Conservation (phyloP, 2,888 invertebrate genomes). For the Conops quadrifasciatus region DNA sequence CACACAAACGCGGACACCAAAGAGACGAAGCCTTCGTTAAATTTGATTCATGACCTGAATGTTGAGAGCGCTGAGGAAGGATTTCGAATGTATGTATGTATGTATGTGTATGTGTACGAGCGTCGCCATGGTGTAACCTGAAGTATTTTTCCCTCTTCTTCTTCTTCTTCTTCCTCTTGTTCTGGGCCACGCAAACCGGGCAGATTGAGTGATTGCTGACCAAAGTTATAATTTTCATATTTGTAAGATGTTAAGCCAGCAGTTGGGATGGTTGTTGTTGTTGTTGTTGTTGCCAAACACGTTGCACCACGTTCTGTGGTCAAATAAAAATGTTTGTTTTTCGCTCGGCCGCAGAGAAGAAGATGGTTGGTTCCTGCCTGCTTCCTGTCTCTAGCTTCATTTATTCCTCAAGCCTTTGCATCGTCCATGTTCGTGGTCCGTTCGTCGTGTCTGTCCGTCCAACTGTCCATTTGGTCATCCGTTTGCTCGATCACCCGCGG, state of each 20-base stretch:
- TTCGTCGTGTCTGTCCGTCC: slow-evolving; percentile 1
- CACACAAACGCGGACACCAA: background rate
- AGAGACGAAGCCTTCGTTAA: slow-evolving; percentile 60
- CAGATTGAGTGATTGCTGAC: slow-evolving; percentile 66
- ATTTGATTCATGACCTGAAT: slow-evolving; percentile 62
- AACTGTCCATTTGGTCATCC: background rate
- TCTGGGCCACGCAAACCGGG: slow-evolving; percentile 46
- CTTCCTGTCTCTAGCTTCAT: too few relatives aligned
- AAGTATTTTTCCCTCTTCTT: background rate
- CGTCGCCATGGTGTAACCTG: slow-evolving; percentile 42
- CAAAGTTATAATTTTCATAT: slow-evolving; percentile 65
- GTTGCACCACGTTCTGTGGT: slow-evolving; percentile 49
- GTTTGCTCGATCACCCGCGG: background rate
- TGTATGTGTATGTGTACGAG: slow-evolving; percentile 33
- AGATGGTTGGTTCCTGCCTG: background rate
- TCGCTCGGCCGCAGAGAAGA: background rate
- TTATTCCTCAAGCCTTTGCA: background rate
- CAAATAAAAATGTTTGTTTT: slow-evolving; percentile 51
- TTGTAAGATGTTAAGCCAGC: slow-evolving; percentile 50
- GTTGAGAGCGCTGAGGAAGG: slow-evolving; percentile 37
- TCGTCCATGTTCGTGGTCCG: background rate
- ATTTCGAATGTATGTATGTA: slow-evolving; percentile 15
- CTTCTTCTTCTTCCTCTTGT: too few relatives aligned
- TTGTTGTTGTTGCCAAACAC: slow-evolving; percentile 36
- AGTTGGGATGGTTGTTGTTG: slow-evolving; percentile 25